phyloP scores from a whole-genome alignment of 64 coral and sea anemone genomes.

The Montipora foliosa region DNA sequence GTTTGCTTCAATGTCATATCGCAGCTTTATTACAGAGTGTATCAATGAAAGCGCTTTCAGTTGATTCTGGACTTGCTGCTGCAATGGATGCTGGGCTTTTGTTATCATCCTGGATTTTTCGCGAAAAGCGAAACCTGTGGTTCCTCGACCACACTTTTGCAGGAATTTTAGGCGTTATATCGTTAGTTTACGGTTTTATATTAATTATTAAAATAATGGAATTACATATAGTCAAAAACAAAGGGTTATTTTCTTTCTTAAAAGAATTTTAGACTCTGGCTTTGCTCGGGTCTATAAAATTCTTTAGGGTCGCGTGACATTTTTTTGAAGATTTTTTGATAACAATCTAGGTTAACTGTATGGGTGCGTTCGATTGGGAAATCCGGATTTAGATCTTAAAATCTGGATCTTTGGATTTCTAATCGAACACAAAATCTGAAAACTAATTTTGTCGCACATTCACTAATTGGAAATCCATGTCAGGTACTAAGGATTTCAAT shows the following conservation, averaged over 20 bases:
- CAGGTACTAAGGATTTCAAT: no score
- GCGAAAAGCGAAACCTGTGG: neutral
- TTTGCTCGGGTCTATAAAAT: no score
- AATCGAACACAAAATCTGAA: no score
- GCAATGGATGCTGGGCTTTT: slow-evolving; percentile 6
- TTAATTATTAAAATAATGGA: neutral
- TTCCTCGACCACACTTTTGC: slow-evolving; percentile 32
- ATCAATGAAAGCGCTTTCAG: slow-evolving; percentile 27
- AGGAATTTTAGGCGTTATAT: slow-evolving; percentile 4
- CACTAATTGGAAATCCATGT: no score
- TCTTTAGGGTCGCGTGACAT: no score
- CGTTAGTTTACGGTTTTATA: neutral
- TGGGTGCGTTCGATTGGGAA: no score
- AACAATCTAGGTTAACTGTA: no score
- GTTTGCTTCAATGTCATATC: slow-evolving; percentile 9
- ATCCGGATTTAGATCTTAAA: no score
- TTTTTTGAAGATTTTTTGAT: no score
- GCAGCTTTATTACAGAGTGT: neutral
- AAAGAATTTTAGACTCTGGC: neutral
- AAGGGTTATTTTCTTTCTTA: neutral
- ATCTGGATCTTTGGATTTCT: no score
- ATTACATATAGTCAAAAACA: neutral
- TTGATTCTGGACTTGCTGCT: slow-evolving; percentile 15
- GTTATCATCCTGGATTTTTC: neutral
- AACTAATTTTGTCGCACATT: no score